phyloP scores from a whole-genome alignment of 2,797 vertebrate species.

The Bufotes viridis region DNA sequence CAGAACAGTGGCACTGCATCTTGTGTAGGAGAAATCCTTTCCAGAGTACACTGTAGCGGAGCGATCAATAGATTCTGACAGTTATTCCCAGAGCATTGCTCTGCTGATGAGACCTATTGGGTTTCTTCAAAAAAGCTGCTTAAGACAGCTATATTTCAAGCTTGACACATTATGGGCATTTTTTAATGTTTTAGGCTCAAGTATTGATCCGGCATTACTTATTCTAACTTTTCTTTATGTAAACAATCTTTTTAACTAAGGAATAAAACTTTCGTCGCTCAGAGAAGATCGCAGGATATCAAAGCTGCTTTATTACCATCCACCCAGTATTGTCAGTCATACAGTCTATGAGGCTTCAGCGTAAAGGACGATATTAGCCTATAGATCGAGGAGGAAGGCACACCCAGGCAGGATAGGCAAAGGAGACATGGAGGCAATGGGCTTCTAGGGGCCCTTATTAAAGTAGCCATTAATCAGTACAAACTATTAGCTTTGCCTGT shows the following conservation, averaged over 20 bases:
- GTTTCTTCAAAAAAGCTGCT: conserved; percentile 52
- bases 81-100: conserved; percentile 61
- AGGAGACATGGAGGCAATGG: background rate
- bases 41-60: conserved; percentile 47
- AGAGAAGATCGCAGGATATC: conserved; percentile 1
- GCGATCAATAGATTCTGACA: conserved; percentile 65
- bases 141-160: conserved; percentile 61
- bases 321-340: background rate
- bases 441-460: background rate
- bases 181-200: conserved; percentile 26
- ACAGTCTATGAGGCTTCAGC: background rate
- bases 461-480: background rate
- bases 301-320: conserved; percentile 27
- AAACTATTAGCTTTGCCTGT: background rate
- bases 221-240: conserved; percentile 52
- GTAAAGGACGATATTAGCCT: background rate
- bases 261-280: conserved; percentile 52
- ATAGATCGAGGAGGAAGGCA: background rate
- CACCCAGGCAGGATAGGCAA: background rate
- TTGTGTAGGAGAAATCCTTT: conserved; percentile 60
- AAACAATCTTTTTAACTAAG: conserved; percentile 58
- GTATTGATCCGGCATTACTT: conserved; percentile 52
- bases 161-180: conserved; percentile 5
- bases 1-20: conserved; percentile 57
- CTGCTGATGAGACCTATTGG: conserved; percentile 47